Evolutionary conservation across 2,888 invertebrate species (phyloP).

Genomic region (Rhingia rostrata): DNA sequence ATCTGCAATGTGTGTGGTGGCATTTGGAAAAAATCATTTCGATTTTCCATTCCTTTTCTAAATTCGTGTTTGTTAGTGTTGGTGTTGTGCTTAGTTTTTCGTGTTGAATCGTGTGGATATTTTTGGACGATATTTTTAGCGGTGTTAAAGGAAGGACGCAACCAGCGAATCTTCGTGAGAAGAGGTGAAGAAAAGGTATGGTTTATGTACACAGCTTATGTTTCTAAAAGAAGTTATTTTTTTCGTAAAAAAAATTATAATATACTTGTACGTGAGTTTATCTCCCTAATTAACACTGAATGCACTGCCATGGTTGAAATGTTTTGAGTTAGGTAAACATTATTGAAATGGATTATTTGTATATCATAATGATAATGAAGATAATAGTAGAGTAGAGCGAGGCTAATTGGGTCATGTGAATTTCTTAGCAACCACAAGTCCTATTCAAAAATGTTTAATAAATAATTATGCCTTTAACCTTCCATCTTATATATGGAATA

Average conservation of each 20-base stretch:
- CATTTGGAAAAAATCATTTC: slow-evolving; percentile 39
- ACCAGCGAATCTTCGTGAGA: slow-evolving; percentile 1
- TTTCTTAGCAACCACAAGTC: too few species aligned
- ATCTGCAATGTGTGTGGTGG: slow-evolving; percentile 31
- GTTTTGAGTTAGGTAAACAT: too few species aligned
- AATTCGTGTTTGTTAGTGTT: neutral
- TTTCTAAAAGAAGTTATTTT: slow-evolving; percentile 22
- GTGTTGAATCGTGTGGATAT: slow-evolving; percentile 59
- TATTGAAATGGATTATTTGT: too few species aligned
- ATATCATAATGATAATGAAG: too few species aligned
- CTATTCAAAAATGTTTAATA: too few species aligned
- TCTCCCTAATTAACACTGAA: too few species aligned
- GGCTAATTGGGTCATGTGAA: too few species aligned
- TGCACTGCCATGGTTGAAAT: too few species aligned
- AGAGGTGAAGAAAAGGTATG: slow-evolving; percentile 31
- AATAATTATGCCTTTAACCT: too few species aligned
- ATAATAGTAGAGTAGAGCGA: too few species aligned
- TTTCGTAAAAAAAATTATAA: neutral
- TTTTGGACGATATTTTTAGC: slow-evolving; percentile 61
- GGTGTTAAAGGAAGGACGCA: slow-evolving; percentile 36
- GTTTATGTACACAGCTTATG: neutral
- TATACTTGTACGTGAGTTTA: neutral
- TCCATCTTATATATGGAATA: too few species aligned
- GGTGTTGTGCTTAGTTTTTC: slow-evolving; percentile 48
- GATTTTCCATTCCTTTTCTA: neutral